Evolutionary conservation across 2,113 vertebrate genomes (phyloP).

Genomic region (Columba janthina): DNA sequence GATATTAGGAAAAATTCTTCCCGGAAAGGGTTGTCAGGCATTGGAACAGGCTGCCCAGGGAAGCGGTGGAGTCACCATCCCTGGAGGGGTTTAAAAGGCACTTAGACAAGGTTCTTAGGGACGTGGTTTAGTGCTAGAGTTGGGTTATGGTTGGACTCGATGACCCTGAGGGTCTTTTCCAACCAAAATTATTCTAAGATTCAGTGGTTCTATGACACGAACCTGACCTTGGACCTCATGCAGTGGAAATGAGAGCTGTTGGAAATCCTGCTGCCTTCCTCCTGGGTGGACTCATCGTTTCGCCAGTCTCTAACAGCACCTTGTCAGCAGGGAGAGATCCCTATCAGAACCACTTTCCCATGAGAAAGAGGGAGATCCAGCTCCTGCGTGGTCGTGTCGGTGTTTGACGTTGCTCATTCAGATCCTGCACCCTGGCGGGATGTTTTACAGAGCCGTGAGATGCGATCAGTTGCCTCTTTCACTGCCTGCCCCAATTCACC

Average conservation of each 20-base stretch:
- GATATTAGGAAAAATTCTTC: no score
- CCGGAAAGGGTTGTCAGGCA: no score
- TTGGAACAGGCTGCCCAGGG: no score
- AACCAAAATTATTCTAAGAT: no score
- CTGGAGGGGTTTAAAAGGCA: no score
- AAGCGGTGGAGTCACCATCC: no score
- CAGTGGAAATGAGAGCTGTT: background rate
- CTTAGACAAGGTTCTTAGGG: no score
- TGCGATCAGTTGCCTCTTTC: background rate
- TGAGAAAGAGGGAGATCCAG: background rate
- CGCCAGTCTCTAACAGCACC: background rate
- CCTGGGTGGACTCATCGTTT: background rate
- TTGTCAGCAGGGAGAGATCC: no score
- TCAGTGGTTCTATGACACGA: background rate
- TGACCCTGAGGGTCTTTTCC: no score
- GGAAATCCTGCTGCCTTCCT: background rate
- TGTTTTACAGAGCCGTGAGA: background rate
- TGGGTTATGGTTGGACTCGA: no score
- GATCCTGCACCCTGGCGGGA: background rate
- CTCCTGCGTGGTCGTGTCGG: background rate
- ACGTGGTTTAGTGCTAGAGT: no score
- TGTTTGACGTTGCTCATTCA: background rate
- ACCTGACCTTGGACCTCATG: background rate
- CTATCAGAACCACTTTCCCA: fast-evolving
- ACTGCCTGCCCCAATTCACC: background rate